Base-by-base conservation (phyloP, 1,140 invertebrate species). In the Drosophila gunungcola region DNA sequence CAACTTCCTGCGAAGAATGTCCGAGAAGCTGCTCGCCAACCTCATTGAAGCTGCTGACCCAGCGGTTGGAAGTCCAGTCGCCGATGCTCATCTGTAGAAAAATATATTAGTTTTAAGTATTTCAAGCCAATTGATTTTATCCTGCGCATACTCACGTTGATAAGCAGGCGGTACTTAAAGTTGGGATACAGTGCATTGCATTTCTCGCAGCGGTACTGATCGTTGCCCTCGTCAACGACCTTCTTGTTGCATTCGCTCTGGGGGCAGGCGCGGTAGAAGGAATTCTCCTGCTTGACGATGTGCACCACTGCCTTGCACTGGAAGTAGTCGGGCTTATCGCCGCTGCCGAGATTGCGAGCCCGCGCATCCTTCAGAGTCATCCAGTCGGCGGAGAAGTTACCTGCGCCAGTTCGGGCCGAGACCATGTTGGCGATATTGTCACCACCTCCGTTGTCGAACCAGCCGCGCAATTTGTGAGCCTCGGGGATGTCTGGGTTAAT, bases 151-250 rank as follows among this genome's bases (percentile, higher is more conserved):
- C 95, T 95, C 93, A 98, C 97, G 73, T 93, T 94, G 12, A 97
- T 92, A 48, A 99, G 94, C 64, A 99, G 92, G 46, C 98, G 94
- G 93, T 97, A 98, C 79, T 97, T 97, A 90, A 96, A 99, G 76
- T 96, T 96, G 0, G 96, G 95, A 91, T 95, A 97, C 64, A 97
- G 96, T 48, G 95, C 94, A 72, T 96, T 95, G 92, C 98, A 99
- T 92, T 99, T 99, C 92, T 99, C 98, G 92, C 99, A 99, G 67
- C 97, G 94, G 91, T 95, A 99, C 76, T 96, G 94, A 6, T 96
- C 97, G 92, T 98, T 98, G 46, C 96, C 95, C 51, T 92, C 90
- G 93, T 99, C 98, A 29, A 98, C 93, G 1, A 97, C 95, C 93
- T 99, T 99, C 90, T 99, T 99, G 84, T 98, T 98, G 92, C 98